A percentile compares a stretch with the other conserved stretches of the same genome.
phyloP scores from a whole-genome alignment of 1,140 invertebrate genomes.

The Rhizoglyphus robini region DNA sequence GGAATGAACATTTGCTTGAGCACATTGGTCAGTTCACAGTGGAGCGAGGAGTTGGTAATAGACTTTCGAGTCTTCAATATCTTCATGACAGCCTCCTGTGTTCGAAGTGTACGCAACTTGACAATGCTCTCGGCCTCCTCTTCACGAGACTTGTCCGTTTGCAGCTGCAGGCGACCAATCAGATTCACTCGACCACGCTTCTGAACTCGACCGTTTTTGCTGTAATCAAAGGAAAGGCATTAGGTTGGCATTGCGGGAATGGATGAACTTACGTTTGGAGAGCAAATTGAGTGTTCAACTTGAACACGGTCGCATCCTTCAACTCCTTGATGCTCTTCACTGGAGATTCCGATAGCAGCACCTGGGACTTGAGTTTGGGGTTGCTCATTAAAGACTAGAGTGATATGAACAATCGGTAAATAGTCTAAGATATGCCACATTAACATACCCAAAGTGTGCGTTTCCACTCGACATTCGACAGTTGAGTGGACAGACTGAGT shows the following conservation, averaged over 20 bases:
- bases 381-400: slow-evolving; percentile 76
- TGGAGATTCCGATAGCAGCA: slow-evolving; percentile 55
- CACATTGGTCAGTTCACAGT: slow-evolving; percentile 92
- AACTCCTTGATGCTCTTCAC: slow-evolving; percentile 80
- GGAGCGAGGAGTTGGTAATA: slow-evolving; percentile 81
- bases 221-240: slow-evolving; percentile 32
- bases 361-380: slow-evolving; percentile 85
- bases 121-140: slow-evolving; percentile 96
- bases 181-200: slow-evolving; percentile 87
- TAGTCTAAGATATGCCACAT: not conserved
- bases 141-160: slow-evolving; percentile 84
- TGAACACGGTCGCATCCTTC: slow-evolving; percentile 78
- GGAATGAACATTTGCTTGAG: slow-evolving; percentile 98
- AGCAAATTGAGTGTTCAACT: slow-evolving; percentile 93
- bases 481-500: slow-evolving; percentile 81
- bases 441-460: slow-evolving; percentile 75
- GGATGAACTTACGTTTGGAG: slow-evolving; percentile 34
- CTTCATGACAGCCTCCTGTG: slow-evolving; percentile 94
- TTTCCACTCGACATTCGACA: slow-evolving; percentile 86
- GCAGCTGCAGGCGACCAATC: slow-evolving; percentile 68
- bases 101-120: slow-evolving; percentile 77
- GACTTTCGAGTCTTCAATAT: slow-evolving; percentile 95
- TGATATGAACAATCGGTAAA: slow-evolving; percentile 24
- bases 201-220: slow-evolving; percentile 86
- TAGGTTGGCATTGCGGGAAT: not conserved